Percentiles rank a stretch among this genome's conserved stretches.
Evolutionary conservation across 92 coral and sea anemone genomes (phyloP).

Genomic region (Anthopleura xanthogrammica): DNA sequence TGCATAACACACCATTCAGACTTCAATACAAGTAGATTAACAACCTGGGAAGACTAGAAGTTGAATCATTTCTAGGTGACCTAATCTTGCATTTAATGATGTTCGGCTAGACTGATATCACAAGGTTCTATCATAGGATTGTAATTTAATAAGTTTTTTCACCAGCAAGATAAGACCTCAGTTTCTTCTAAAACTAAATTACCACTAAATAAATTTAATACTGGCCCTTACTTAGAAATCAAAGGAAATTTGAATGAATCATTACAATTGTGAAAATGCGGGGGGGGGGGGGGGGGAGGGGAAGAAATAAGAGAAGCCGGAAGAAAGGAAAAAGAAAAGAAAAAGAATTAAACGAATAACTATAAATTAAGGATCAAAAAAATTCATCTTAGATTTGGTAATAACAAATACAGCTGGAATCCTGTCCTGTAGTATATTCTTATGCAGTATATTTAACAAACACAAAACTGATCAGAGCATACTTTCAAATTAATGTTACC

Average conservation of each 20-base stretch:
- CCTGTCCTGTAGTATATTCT: no score
- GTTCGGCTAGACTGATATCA: slow-evolving; percentile 3
- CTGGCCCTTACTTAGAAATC: not conserved
- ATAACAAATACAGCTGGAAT: no score
- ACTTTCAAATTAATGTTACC: no score
- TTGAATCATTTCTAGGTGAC: slow-evolving; percentile 23
- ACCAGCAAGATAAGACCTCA: slow-evolving; percentile 37
- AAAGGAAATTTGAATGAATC: not conserved
- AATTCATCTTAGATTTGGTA: no score
- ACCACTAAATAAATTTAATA: not conserved
- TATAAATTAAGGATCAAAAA: no score
- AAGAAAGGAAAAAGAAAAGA: no score
- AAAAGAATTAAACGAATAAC: no score
- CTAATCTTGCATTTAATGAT: not conserved
- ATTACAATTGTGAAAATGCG: no score
- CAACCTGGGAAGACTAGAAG: slow-evolving; percentile 30
- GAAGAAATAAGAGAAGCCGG: no score
- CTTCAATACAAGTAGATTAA: slow-evolving; percentile 27
- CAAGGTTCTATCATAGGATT: slow-evolving; percentile 11
- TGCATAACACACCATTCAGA: slow-evolving; percentile 26
- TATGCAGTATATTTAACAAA: no score
- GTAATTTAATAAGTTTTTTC: slow-evolving; percentile 28
- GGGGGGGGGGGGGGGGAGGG: no score
- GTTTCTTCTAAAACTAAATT: not conserved
- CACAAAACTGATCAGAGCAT: no score